Conservation (phyloP, 2,888 invertebrate species). For the Drosophila tripunctata region DNA sequence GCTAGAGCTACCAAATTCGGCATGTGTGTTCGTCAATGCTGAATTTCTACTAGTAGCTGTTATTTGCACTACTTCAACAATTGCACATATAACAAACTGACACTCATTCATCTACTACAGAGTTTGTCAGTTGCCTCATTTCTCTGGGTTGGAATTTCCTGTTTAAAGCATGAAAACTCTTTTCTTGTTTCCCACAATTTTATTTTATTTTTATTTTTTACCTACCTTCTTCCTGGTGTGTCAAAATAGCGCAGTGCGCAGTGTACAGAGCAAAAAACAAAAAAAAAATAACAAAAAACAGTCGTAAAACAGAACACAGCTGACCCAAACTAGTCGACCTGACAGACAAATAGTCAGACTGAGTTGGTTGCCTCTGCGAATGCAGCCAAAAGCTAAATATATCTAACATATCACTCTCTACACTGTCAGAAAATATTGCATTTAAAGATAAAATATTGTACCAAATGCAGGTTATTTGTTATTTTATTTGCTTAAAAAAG, state of each 20-base stretch:
- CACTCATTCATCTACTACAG: slow-evolving; percentile 17
- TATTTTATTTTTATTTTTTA: background rate
- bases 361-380: background rate
- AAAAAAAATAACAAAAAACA: too few relatives aligned
- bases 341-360: background rate
- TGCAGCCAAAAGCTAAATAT: slow-evolving; percentile 8
- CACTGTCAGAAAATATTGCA: background rate
- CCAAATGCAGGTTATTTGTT: background rate
- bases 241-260: slow-evolving; percentile 30
- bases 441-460: too few relatives aligned
- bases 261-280: slow-evolving; percentile 16
- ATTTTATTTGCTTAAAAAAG: background rate
- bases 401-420: background rate
- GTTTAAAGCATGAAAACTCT: background rate
- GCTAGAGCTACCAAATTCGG: too few relatives aligned
- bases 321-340: slow-evolving; percentile 9
- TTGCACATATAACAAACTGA: slow-evolving; percentile 10
- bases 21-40: too few relatives aligned
- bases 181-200: background rate
- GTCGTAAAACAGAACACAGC: slow-evolving; percentile 39
- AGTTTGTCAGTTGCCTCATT: slow-evolving; percentile 7
- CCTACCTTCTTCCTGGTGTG: background rate
- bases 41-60: too few relatives aligned
- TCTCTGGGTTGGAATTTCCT: background rate
- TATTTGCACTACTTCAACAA: background rate